Evolutionary conservation across 2,113 vertebrate species (phyloP), one percentile per base, ranked within the genome.

Genomic region (Eulemur rufifrons): DNA sequence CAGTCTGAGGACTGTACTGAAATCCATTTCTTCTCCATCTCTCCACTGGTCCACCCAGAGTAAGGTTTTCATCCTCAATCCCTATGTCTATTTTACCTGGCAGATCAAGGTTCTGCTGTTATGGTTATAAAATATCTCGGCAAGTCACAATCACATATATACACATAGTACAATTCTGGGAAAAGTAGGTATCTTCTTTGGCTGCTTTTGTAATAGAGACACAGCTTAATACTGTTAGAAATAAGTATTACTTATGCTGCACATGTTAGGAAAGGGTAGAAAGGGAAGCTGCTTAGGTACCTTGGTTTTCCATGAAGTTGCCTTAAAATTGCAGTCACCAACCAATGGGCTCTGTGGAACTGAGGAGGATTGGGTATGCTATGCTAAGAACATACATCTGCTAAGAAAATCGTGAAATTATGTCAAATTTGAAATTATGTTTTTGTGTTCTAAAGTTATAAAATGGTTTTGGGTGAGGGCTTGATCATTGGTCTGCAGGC

Each of bases 281-380:
- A 89, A 71, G 6, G 12, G 20, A 89, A 63, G 13, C 20, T 78
- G 50, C 32, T 34, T 29, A 69, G 39, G 4, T 32, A 12, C 4
- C 29, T 61, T 63, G 21, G 32, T 78, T 78, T 84, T 52, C 45
- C 23, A 9, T 27, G 32, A 83, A n/a, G n/a, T 23, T 83, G 25
- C 2, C 32, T 47, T 63, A 77, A 10, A 82, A 39, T 59, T 89
- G 25, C 47, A 52, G 34, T 2, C 4, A 45, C 18, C 23, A 73
- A 37, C 18, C 27, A 15, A 6, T 8, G 20, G 5, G 27, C 25
- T 80, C 37, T 34, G 5, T 45, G 27, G 52, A 84, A n/a, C 4
- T 2, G 1, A 45, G 17, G 8, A 39, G 14, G 27, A 66, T 12
- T 2, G 8, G 21, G 5, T 29, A 47, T 37, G 2, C 5, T 39